Conservation (phyloP, 2,797 vertebrate genomes). For the Erethizon dorsatum region DNA sequence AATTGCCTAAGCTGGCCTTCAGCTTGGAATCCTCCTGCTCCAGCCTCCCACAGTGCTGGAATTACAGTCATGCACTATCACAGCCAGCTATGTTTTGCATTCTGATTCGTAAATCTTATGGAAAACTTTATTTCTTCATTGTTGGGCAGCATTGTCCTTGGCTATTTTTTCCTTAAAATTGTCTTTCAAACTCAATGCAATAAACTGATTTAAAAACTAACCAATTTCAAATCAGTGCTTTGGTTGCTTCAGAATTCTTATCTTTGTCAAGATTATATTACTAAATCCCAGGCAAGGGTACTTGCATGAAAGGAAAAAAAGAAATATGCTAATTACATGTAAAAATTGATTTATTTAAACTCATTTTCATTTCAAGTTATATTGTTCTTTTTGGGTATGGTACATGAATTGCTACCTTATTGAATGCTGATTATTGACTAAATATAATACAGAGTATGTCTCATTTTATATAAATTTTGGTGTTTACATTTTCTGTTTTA, state of each 20-base stretch:
- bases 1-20: background rate
- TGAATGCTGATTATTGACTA: background rate
- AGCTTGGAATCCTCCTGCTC: background rate
- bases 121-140: slow-evolving; percentile 52
- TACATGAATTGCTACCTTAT: background rate
- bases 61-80: background rate
- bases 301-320: slow-evolving; percentile 47
- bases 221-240: slow-evolving; percentile 8
- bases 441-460: slow-evolving; percentile 3
- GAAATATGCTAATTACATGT: slow-evolving; percentile 28
- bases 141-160: slow-evolving; percentile 25
- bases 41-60: background rate
- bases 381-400: background rate
- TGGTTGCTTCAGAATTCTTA: slow-evolving; percentile 31
- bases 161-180: slow-evolving; percentile 59
- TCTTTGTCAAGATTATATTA: background rate
- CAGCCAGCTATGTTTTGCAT: background rate
- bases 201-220: slow-evolving; percentile 45
- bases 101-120: slow-evolving; percentile 55
- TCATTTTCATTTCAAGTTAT: slow-evolving; percentile 47
- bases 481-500: slow-evolving; percentile 11
- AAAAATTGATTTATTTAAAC: slow-evolving; percentile 35
- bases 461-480: slow-evolving; percentile 36
- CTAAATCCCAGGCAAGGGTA: background rate
- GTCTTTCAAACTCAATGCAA: slow-evolving; percentile 35